These are phyloP conservation scores for Coregonus sp. DNA, from an alignment of 2,797 vertebrate species.

Conservation along the genomic window DNA sequence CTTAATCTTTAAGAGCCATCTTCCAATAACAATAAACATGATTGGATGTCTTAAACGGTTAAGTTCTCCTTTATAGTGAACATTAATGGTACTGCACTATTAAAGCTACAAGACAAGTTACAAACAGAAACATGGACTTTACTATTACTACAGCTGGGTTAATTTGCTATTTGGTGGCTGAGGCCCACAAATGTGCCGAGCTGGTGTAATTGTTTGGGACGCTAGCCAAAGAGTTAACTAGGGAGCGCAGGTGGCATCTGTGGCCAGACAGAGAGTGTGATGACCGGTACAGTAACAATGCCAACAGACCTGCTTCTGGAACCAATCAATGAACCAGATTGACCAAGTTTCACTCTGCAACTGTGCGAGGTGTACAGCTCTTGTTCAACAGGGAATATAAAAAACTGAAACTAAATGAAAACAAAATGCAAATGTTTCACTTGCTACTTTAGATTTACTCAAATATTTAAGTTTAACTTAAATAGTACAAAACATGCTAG, in stretches of 20 bases:
- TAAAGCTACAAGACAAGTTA: background rate
- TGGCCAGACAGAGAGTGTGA: slow-evolving; percentile 2
- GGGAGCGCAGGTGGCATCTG: slow-evolving; percentile 18
- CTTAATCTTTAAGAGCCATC: too few relatives aligned
- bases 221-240: slow-evolving; percentile 2
- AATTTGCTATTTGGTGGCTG: slow-evolving; percentile 24
- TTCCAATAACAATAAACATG: slow-evolving; percentile 20
- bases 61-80: too few relatives aligned
- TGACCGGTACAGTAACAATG: slow-evolving; percentile 1
- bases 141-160: background rate
- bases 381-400: too few relatives aligned
- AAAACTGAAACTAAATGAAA: too few relatives aligned
- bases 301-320: slow-evolving; percentile 27
- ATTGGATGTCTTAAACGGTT: background rate
- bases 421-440: too few relatives aligned
- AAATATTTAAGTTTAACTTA: too few relatives aligned
- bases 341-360: background rate
- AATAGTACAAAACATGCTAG: too few relatives aligned
- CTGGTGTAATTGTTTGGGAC: slow-evolving; percentile 18
- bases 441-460: too few relatives aligned
- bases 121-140: background rate
- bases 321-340: background rate
- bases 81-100: background rate
- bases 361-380: too few relatives aligned
- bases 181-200: slow-evolving; percentile 33